These are phyloP conservation scores for Diaprepes abbreviatus DNA, from an alignment of 2,888 invertebrate species.

Conservation along the genomic window DNA sequence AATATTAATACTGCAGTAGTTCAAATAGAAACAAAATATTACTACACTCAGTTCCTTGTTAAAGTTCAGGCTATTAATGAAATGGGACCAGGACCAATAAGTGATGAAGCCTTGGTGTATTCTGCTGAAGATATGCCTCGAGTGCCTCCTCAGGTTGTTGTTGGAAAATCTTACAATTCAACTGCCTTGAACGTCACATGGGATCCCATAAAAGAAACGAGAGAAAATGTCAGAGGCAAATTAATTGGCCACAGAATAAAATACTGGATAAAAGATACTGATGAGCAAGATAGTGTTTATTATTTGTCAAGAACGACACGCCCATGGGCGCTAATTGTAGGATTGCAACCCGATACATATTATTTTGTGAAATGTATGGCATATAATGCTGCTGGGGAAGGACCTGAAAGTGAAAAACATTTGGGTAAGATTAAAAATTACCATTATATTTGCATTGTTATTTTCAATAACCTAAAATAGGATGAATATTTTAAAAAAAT, in stretches of 20 bases:
- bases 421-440: conserved; percentile 73
- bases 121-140: conserved; percentile 95
- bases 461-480: too few species aligned
- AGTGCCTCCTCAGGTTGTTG: conserved; percentile 87
- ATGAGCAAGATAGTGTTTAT: conserved; percentile 85
- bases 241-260: conserved; percentile 81
- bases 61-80: conserved; percentile 86
- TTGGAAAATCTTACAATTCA: conserved; percentile 87
- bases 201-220: conserved; percentile 86
- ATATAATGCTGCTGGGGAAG: conserved; percentile 95
- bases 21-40: conserved; percentile 79
- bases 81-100: conserved; percentile 86
- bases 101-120: conserved; percentile 80
- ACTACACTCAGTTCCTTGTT: conserved; percentile 87
- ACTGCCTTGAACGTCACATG: conserved; percentile 94
- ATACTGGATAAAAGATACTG: conserved; percentile 86
- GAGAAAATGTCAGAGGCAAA: conserved; percentile 88
- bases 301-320: conserved; percentile 87
- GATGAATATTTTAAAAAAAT: too few species aligned
- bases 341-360: conserved; percentile 91
- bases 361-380: conserved; percentile 96
- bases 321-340: conserved; percentile 92
- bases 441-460: background rate
- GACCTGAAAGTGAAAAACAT: conserved; percentile 93
- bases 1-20: conserved; percentile 86